Base-by-base conservation (phyloP, 30 jellyfish, hydroid and myxozoan species). In the Catostylus mosaicus region DNA sequence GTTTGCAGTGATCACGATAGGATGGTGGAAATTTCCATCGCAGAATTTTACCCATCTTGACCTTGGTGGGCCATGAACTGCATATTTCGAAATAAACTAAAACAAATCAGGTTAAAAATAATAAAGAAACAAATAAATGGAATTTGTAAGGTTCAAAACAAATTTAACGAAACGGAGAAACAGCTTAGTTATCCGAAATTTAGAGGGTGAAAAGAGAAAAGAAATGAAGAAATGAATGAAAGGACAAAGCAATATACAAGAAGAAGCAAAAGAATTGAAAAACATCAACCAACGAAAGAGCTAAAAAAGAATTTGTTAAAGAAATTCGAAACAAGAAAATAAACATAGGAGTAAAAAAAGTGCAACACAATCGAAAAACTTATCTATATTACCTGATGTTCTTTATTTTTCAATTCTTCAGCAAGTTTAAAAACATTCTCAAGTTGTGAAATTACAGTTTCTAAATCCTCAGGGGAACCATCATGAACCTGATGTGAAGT, bases 21-120 rank as follows among this genome's bases (percentile, higher is more conserved):
- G 91, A 37, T 67, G 67, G 2, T 48, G 57, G 35, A 29, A 67
- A 31, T 40, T 34, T 5, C 84, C 84, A 20, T 51, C 80, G 26
- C 66, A 46, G 30, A 40, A 65, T 33, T n/a, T 52, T 22, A 30
- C 27, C 91, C 91, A 81, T 30, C 91, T 51, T 32, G 91, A 81
- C 24, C 35, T 81, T 52, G 91, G 91, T 29, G 91, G 91, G 29
- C 81, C 77, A 52, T 81, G 81, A 50, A 69, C n/a, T 12, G 66
- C 29, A 30, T 57, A 33, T 7, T 67, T 40, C 31, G 73, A 12
- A 19, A 4, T 33, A 29, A 26, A 30, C 77, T 65, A 70, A 11
- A 60, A 77, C 14, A 40, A 40, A 40, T 40, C 11, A 40, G 7
- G 14, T 5, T 7, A 40, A 40, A 40, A 40, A n/a, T n/a, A n/a